Evolutionary conservation across 2,113 vertebrate species (phyloP), one percentile per base, ranked within the genome.

Genomic region (Pachycephala philippinensis): DNA sequence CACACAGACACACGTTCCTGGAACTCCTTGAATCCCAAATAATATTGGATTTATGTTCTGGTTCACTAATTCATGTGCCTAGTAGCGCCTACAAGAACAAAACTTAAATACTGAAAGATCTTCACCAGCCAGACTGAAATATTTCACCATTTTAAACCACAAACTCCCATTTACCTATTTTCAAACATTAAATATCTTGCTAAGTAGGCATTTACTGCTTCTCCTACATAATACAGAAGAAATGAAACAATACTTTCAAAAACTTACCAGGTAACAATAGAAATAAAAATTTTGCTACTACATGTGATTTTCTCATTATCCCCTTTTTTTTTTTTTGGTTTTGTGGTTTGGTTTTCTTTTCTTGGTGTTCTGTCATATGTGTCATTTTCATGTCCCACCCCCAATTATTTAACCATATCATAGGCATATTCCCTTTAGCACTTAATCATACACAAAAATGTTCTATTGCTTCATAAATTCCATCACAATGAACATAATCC

Each of bases 401-500:
- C 20, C 50, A 44, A 9, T 90, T 91, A 80, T 88, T 97, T 84
- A 70, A 45, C 59, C 52, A 47, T 85, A 86, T 90, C 59, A 75
- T n/a, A 76, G 59, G 24, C 80, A 75, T 68, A 81, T 47, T 95
- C 47, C 76, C 60, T 89, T 90, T 71, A 64, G 72, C 84, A 95
- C 47, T 92, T 93, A 93, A 93, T 96, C 33, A 10, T 91, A 75
- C 84, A 69, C 84, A 87, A 90, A 92, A 88, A 75, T 6, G 22
- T 82, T 91, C 69, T 80, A 80, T 30, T 91, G 76, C 94, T 97
- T 88, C 93, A 95, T 90, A 74, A 95, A 96, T 83, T 93, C 83
- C 64, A 83, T 54, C 93, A 96, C 93, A 97, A 96, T 87, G 83
- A 97, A 86, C 85, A 93, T 95, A 97, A 97, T 97, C 96, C 94